Evolutionary conservation across 2,797 vertebrate species (phyloP), one percentile per base, ranked within the genome.

Genomic region (Molossus molossus): DNA sequence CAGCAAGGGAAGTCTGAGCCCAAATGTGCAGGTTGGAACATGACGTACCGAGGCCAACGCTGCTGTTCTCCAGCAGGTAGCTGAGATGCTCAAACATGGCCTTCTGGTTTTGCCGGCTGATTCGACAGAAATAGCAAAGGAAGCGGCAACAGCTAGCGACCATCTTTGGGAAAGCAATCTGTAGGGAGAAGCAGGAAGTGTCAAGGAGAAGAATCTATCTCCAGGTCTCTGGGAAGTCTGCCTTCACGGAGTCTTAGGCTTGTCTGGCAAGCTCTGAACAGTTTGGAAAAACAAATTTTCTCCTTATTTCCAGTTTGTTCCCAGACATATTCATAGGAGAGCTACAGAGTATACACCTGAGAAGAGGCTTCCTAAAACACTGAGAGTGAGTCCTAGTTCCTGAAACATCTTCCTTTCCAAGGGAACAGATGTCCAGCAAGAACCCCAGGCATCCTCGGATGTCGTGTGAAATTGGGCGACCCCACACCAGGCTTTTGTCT

Each of bases 11-110:
- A 57, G 15, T 76, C 58, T 2, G 4, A 80, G 45, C 45, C 50
- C 27, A 25, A 20, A 12, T 23, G 11, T 15, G 17, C n/a, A 83
- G 14, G 33, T 14, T 40, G 20, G 9, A 60, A 81, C 1, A 0
- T 6, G 85, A 98, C 99, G 0, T 98, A 99, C 99, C 99, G 48
- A 99, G 98, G 25, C 99, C 99, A 95, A 99, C 99, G 0, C 99
- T 99, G 98, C 99, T 99, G 87, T 99, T 99, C 98, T 99, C 99
- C 98, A 99, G 98, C 84, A 99, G 98, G 98, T 99, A 99, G 96
- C 99, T 99, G 29, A 99, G 99, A 97, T 99, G 99, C 97, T 99
- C 99, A 94, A 99, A 99, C 99, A 99, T 99, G 92, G 99, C 99
- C 97, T 99, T 99, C 98, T 99, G 99, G 97, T 99, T 99, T 98